Conservation (phyloP, 2,888 invertebrate species). For the Lepeophtheirus nordmannii region DNA sequence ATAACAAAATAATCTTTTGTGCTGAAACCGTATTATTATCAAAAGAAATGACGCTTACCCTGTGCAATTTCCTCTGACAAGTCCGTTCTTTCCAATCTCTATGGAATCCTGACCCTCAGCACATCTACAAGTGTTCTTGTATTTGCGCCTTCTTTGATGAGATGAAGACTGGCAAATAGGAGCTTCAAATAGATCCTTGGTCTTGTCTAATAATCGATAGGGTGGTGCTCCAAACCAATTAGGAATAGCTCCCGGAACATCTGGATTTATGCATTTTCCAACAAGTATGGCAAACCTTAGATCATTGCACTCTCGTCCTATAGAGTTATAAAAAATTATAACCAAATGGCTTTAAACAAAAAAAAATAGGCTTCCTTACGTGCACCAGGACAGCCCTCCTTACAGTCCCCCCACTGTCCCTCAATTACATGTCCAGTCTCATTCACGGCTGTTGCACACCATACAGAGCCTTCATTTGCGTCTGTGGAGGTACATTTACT, state of each 20-base stretch:
- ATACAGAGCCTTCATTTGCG: slow-evolving; percentile 12
- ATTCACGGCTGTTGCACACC: slow-evolving; percentile 10
- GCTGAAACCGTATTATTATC: not conserved
- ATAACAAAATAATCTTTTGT: too few relatives aligned
- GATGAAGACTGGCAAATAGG: slow-evolving; percentile 5
- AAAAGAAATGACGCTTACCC: slow-evolving; percentile 4
- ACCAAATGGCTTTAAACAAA: not conserved
- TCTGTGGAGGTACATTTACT: slow-evolving; percentile 11
- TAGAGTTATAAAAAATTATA: not conserved
- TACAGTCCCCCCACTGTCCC: slow-evolving; percentile 13
- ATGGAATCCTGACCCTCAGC: slow-evolving; percentile 1
- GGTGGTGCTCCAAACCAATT: slow-evolving; percentile 24
- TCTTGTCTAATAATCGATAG: slow-evolving; percentile 1
- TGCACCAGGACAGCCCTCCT: slow-evolving; percentile 21
- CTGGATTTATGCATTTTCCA: slow-evolving; percentile 5
- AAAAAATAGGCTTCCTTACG: not conserved
- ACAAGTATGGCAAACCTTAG: slow-evolving; percentile 9
- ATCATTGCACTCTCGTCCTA: slow-evolving; percentile 21
- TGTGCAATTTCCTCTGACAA: slow-evolving; percentile 18
- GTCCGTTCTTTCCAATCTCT: slow-evolving; percentile 1
- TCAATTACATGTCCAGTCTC: slow-evolving; percentile 14
- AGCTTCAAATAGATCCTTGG: slow-evolving; percentile 17
- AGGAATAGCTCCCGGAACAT: slow-evolving; percentile 20
- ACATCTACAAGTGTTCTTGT: slow-evolving; percentile 22
- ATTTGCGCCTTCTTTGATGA: not conserved